Base-by-base conservation (phyloP, 2,113 vertebrate species). In the Pygoscelis adeliae region DNA sequence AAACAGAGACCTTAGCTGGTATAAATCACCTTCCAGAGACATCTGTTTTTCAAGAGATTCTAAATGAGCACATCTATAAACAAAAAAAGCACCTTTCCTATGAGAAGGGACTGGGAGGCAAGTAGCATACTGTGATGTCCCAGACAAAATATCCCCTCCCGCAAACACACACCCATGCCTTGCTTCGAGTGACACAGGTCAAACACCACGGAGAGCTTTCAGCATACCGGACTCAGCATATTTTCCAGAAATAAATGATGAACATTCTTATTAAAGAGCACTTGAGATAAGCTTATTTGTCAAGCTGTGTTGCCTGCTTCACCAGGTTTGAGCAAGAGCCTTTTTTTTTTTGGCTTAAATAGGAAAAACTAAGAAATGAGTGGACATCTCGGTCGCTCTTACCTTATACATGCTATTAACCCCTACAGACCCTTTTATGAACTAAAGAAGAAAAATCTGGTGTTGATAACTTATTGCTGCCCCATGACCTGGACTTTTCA, bases 251-350 rank as follows among this genome's bases (percentile, higher is more conserved):
- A 90, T 91, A 97, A 94, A 86, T 90, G 23, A 97, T 95, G 77
- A 95, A 91, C 82, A 91, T 95, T 97, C 93, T 93, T 80, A 96
- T 84, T 94, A 85, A 85, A 95, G 94, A 77, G 91, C 82, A 69
- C 96, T 97, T 86, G 81, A 97, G 94, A 97, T 97, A 97, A 97
- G 94, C 14, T 77, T 97, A 7, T 97, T 97, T 96, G 94, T 91
- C 44, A 86, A 97, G 84, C 93, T 88, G 82, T 55, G 84, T 88
- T 66, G 66, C 89, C 82, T 74, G 32, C 87, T 91, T 87, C 2
- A 13, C 77, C 81, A 27, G 49, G 20, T 87, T 95, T 67, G 29
- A 85, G 93, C 66, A 96, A 93, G 84, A 95, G 1, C 2, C 13
- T 13, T 30, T 50, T 34, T 20, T 77, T 29, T 27, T 44, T 7